Conservation (phyloP, 1,140 invertebrate genomes). For the Drosophila athabasca region DNA sequence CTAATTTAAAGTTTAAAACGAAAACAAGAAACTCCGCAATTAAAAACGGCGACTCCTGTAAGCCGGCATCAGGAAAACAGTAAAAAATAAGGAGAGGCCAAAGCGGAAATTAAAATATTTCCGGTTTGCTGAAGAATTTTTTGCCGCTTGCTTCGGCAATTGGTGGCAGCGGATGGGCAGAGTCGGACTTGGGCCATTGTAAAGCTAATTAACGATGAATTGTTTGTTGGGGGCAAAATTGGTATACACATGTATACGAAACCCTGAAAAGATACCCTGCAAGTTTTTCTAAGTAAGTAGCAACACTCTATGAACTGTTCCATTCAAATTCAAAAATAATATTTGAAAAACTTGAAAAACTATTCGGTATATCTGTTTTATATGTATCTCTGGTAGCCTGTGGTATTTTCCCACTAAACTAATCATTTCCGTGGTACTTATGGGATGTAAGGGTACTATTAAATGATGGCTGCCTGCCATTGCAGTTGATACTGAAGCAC, state of each 20-base stretch:
- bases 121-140: conserved; percentile 63
- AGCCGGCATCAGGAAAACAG: conserved; percentile 44
- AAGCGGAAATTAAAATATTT: conserved; percentile 79
- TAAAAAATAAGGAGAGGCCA: conserved; percentile 34
- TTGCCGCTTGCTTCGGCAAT: conserved; percentile 1
- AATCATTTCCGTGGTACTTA: too few relatives aligned
- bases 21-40: conserved; percentile 56
- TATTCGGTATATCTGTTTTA: too few relatives aligned
- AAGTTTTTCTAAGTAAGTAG: too few relatives aligned
- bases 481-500: too few relatives aligned
- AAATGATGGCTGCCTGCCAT: too few relatives aligned
- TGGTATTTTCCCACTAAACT: too few relatives aligned
- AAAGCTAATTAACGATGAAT: conserved; percentile 58
- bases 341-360: too few relatives aligned
- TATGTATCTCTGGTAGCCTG: too few relatives aligned
- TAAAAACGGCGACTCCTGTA: conserved; percentile 60
- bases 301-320: too few relatives aligned
- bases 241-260: neutral
- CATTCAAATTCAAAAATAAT: too few relatives aligned
- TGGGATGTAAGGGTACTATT: too few relatives aligned
- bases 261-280: too few relatives aligned
- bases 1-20: conserved; percentile 63
- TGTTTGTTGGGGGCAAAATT: conserved; percentile 12
- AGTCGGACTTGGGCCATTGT: conserved; percentile 37
- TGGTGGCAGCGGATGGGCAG: neutral